These are phyloP conservation scores for Mylabris sibirica DNA, from an alignment of 2,888 invertebrate genomes.

Conservation along the genomic window DNA sequence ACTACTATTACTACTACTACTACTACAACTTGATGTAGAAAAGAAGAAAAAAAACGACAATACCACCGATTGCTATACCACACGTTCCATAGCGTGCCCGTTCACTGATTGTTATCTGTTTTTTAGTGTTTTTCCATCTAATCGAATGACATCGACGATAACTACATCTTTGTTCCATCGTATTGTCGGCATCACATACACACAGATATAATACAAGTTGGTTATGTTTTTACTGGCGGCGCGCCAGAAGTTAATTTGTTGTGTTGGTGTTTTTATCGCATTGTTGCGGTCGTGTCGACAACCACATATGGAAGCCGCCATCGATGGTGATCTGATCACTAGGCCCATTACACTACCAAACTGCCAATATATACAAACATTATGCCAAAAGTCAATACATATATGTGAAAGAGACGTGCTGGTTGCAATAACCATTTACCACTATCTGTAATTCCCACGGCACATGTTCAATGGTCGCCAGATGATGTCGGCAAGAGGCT, in stretches of 20 bases:
- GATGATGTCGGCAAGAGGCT: slow-evolving; percentile 54
- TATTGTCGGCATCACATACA: slow-evolving; percentile 31
- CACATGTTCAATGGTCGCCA: slow-evolving; percentile 55
- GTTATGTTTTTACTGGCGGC: slow-evolving; percentile 43
- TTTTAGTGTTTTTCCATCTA: slow-evolving; percentile 56
- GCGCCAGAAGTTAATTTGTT: slow-evolving; percentile 55
- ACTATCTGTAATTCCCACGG: slow-evolving; percentile 59
- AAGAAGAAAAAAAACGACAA: slow-evolving; percentile 4
- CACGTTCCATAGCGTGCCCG: slow-evolving; percentile 45
- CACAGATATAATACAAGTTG: slow-evolving; percentile 22
- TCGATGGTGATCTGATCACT: slow-evolving; percentile 46
- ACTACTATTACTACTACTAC: slow-evolving; percentile 19
- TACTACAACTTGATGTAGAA: not conserved
- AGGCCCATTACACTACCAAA: slow-evolving; percentile 55
- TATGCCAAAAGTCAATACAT: slow-evolving; percentile 60
- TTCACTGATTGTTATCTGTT: slow-evolving; percentile 58
- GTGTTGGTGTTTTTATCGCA: slow-evolving; percentile 56
- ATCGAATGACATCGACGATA: slow-evolving; percentile 53
- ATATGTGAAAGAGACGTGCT: slow-evolving; percentile 47
- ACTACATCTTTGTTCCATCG: slow-evolving; percentile 45
- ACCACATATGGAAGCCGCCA: slow-evolving; percentile 47
- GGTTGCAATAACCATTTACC: slow-evolving; percentile 59
- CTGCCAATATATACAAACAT: slow-evolving; percentile 59
- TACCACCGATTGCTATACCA: slow-evolving; percentile 34
- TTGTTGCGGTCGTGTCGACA: slow-evolving; percentile 40